These are phyloP conservation scores for Cryptus armator DNA, from an alignment of 2,888 invertebrate genomes.

Conservation along the genomic window DNA sequence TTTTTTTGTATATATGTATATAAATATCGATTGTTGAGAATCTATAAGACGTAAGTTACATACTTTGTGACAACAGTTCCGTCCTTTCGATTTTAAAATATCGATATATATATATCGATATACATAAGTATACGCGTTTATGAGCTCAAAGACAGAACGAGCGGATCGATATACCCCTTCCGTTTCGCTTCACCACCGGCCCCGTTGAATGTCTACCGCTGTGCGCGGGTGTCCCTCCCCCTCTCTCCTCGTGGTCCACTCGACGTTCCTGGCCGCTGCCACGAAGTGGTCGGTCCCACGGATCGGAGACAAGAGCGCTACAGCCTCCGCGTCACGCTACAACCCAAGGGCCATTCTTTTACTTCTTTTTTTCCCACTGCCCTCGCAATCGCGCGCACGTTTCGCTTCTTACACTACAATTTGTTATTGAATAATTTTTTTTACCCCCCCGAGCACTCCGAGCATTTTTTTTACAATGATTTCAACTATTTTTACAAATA, in stretches of 20 bases:
- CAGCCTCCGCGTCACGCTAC: slow-evolving; percentile 48
- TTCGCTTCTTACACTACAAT: background rate
- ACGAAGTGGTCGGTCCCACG: slow-evolving; percentile 50
- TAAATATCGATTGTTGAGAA: too few relatives aligned
- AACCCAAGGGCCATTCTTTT: slow-evolving; percentile 45
- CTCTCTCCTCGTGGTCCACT: slow-evolving; percentile 34
- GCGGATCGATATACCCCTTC: background rate
- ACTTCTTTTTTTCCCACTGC: slow-evolving; percentile 16
- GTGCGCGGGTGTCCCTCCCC: slow-evolving; percentile 13
- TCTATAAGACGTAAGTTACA: too few relatives aligned
- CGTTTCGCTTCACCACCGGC: slow-evolving; percentile 6
- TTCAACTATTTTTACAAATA: too few relatives aligned
- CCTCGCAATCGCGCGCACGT: background rate
- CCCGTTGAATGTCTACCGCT: background rate
- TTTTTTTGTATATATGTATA: too few relatives aligned
- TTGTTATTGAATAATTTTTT: too few relatives aligned
- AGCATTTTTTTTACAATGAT: too few relatives aligned
- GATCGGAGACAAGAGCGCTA: slow-evolving; percentile 16
- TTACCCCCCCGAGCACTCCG: too few relatives aligned
- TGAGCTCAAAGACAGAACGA: background rate
- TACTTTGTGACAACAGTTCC: too few relatives aligned
- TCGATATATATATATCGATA: background rate
- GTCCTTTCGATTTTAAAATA: too few relatives aligned
- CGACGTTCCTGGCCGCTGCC: slow-evolving; percentile 51
- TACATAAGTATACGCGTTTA: slow-evolving; percentile 1